Conservation (phyloP, 1,140 invertebrate species). For the Papilio helenus region DNA sequence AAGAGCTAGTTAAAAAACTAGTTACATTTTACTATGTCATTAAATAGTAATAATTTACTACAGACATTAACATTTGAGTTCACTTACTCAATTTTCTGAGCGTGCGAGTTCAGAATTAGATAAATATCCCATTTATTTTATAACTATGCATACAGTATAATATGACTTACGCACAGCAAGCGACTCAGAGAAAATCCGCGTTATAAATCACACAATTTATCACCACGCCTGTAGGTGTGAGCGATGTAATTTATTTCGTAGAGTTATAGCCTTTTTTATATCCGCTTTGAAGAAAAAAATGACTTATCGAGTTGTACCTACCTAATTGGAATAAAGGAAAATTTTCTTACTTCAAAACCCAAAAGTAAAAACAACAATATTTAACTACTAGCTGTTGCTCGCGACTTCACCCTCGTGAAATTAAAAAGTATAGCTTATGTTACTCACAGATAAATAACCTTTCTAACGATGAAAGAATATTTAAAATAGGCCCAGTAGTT, state of each 20-base stretch:
- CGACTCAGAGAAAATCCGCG: constrained; percentile 11
- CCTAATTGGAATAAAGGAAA: not conserved
- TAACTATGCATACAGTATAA: not conserved
- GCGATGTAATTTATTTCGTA: constrained; percentile 10
- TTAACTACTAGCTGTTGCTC: too few relatives aligned
- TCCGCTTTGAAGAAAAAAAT: constrained; percentile 10
- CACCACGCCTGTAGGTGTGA: constrained; percentile 16
- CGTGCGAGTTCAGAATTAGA: not conserved
- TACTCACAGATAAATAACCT: too few relatives aligned
- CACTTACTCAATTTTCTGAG: too few relatives aligned
- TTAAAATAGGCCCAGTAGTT: too few relatives aligned
- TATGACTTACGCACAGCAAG: not conserved
- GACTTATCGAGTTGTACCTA: not conserved
- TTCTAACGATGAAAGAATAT: too few relatives aligned
- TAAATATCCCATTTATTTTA: not conserved
- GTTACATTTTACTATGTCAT: too few relatives aligned
- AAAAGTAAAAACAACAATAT: not conserved
- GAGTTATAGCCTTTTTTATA: constrained; percentile 12
- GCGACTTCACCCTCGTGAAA: too few relatives aligned
- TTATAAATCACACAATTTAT: constrained; percentile 23
- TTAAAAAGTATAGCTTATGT: too few relatives aligned
- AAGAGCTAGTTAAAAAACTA: too few relatives aligned
- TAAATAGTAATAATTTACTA: too few relatives aligned
- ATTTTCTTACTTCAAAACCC: not conserved
- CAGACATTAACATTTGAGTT: too few relatives aligned